Evolutionary conservation across 2,888 invertebrate genomes (phyloP).

Genomic region (Athalia rosae): DNA sequence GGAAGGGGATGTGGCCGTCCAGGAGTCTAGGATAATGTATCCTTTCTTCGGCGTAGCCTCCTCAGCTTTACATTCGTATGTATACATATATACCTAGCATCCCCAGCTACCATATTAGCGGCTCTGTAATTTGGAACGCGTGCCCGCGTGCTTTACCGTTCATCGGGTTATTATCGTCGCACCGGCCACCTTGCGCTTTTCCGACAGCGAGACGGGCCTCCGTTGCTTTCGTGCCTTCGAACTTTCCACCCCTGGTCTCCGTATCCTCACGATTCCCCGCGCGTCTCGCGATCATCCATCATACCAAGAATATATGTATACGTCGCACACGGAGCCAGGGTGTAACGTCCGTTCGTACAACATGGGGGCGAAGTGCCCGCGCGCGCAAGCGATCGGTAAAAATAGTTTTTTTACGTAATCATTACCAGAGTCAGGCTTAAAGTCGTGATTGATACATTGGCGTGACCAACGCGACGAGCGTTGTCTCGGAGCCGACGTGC

Average conservation of each 20-base stretch:
- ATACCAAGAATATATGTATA: no score
- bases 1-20: background rate
- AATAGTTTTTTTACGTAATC: background rate
- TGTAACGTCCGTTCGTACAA: no score
- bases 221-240: background rate
- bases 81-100: no score
- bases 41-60: conserved; percentile 3
- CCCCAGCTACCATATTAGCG: background rate
- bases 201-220: background rate
- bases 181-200: conserved; percentile 34
- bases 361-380: no score
- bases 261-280: conserved; percentile 8
- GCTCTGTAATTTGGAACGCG: conserved; percentile 47
- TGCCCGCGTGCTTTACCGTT: conserved; percentile 44
- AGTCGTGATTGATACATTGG: conserved; percentile 37
- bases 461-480: conserved; percentile 13
- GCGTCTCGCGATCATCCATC: conserved; percentile 3
- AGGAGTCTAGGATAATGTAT: conserved; percentile 31
- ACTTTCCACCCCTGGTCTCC: conserved; percentile 21
- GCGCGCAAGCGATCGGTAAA: background rate
- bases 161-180: conserved; percentile 37
- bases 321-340: no score
- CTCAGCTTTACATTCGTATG: no score
- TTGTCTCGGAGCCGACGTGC: background rate
- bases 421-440: conserved; percentile 3